Percentiles rank a stretch among this genome's conserved stretches.
phyloP scores from a whole-genome alignment of 23 tunicate species.

The Botrylloides violaceus region DNA sequence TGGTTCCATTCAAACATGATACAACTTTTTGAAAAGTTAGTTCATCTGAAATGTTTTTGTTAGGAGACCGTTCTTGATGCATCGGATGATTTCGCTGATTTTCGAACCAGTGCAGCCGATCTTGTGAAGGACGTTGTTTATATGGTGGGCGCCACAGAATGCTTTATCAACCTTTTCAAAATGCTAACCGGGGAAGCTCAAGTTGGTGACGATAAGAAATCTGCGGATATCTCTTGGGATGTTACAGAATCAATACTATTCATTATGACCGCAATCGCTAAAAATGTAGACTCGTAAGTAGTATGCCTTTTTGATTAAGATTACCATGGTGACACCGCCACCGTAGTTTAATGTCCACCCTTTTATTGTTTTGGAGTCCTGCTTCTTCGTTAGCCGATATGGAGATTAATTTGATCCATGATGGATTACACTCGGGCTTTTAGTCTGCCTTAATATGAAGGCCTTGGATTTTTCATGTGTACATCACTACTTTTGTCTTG shows the following conservation, averaged over 20 bases:
- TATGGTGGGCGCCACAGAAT: slow-evolving; percentile 74
- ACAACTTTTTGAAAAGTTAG: no score
- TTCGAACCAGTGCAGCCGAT: slow-evolving; percentile 57
- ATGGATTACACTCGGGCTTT: no score
- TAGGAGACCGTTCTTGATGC: slow-evolving; percentile 74
- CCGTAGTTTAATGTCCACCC: no score
- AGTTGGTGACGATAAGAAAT: not conserved
- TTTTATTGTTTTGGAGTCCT: not conserved
- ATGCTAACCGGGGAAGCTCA: slow-evolving; percentile 39
- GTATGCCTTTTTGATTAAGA: no score
- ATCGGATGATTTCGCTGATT: slow-evolving; percentile 80
- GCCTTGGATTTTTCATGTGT: no score
- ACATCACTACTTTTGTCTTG: no score
- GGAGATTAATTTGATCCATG: not conserved
- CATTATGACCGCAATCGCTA: slow-evolving; percentile 79
- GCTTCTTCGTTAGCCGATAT: not conserved
- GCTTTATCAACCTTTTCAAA: slow-evolving; percentile 63
- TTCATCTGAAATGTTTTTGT: no score
- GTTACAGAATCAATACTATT: slow-evolving; percentile 82
- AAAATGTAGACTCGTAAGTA: slow-evolving; percentile 73
- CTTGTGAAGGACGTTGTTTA: slow-evolving; percentile 71
- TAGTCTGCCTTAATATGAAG: no score
- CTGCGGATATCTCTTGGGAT: slow-evolving; percentile 53
- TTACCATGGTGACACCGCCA: no score
- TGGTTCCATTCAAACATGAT: no score